Percentiles rank a stretch among this genome's conserved stretches.
These are phyloP conservation scores for Solea senegalensis DNA, from an alignment of 2,113 vertebrate genomes.

Conservation along the genomic window DNA sequence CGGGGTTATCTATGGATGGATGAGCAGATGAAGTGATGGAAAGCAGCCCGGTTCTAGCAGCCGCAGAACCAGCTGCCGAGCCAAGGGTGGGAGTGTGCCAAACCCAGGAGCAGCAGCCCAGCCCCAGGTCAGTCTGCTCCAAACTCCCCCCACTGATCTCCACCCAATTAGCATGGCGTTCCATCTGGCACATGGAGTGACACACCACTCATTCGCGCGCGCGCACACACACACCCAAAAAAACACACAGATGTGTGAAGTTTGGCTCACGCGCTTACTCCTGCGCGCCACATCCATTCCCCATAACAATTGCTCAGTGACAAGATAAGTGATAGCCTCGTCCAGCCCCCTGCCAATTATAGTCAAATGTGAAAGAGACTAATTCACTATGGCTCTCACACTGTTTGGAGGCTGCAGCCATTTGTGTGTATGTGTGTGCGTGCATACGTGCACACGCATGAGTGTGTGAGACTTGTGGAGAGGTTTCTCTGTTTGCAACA, in stretches of 20 bases:
- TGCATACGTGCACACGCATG: slow-evolving; percentile 1
- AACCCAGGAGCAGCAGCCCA: slow-evolving; percentile 65
- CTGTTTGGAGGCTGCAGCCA: slow-evolving; percentile 41
- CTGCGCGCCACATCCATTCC: slow-evolving; percentile 58
- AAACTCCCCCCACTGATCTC: slow-evolving; percentile 77
- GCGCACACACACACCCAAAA: slow-evolving; percentile 16
- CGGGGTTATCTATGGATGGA: slow-evolving; percentile 46
- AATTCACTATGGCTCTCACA: slow-evolving; percentile 68
- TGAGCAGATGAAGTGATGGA: slow-evolving; percentile 59
- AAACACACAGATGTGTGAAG: slow-evolving; percentile 17
- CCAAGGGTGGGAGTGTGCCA: slow-evolving; percentile 65
- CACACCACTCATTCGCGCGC: slow-evolving; percentile 26
- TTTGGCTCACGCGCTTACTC: slow-evolving; percentile 24
- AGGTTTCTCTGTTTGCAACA: slow-evolving; percentile 57
- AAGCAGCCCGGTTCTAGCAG: slow-evolving; percentile 50
- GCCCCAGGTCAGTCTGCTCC: slow-evolving; percentile 72
- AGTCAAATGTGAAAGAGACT: slow-evolving; percentile 75
- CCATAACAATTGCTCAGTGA: slow-evolving; percentile 74
- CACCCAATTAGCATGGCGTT: slow-evolving; percentile 80
- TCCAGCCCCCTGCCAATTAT: slow-evolving; percentile 76
- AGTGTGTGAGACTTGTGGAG: slow-evolving; percentile 47
- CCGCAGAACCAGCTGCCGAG: slow-evolving; percentile 42
- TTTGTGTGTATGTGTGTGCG: slow-evolving; percentile 21
- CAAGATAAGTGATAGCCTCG: slow-evolving; percentile 74
- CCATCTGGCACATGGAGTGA: slow-evolving; percentile 77